These are phyloP conservation scores for Acipenser ruthenus DNA, from an alignment of 2,797 vertebrate genomes.

Conservation along the genomic window DNA sequence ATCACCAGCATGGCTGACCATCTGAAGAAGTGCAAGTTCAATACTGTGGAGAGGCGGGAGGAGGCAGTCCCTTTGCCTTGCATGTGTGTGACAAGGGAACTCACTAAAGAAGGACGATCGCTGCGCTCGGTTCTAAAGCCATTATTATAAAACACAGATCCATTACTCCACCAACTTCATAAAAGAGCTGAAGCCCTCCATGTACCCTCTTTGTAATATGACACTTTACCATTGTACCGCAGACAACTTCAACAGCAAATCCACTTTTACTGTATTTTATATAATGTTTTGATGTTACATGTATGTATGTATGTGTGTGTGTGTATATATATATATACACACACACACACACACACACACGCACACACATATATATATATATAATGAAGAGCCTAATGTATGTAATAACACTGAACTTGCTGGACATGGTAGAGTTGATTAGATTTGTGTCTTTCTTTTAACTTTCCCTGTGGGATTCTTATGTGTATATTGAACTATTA, in stretches of 20 bases:
- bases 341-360: no score
- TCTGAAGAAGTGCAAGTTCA: slow-evolving; percentile 93
- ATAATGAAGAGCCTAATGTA: slow-evolving; percentile 73
- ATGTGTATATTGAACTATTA: slow-evolving; percentile 30
- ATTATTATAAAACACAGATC: slow-evolving; percentile 66
- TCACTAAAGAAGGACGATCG: slow-evolving; percentile 89
- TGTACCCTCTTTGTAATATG: slow-evolving; percentile 53
- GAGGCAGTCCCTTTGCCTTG: slow-evolving; percentile 91
- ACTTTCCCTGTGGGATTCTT: slow-evolving; percentile 27
- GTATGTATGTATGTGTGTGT: no score
- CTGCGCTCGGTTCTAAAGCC: slow-evolving; percentile 93
- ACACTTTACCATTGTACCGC: slow-evolving; percentile 68
- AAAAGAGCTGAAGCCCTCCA: slow-evolving; percentile 47
- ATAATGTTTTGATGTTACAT: no score
- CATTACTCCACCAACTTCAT: slow-evolving; percentile 32
- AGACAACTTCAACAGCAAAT: slow-evolving; percentile 22
- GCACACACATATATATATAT: no score
- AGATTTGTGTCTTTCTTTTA: slow-evolving; percentile 33
- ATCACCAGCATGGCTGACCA: slow-evolving; percentile 97
- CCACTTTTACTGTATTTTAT: no score
- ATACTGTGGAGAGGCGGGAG: slow-evolving; percentile 75
- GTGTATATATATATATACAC: no score
- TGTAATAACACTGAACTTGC: slow-evolving; percentile 65
- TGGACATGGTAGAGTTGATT: slow-evolving; percentile 60
- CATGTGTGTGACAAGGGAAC: slow-evolving; percentile 96